Evolutionary conservation across 2,797 vertebrate species (phyloP), one percentile per base, ranked within the genome.

Genomic region (Onychomys leucogaster): DNA sequence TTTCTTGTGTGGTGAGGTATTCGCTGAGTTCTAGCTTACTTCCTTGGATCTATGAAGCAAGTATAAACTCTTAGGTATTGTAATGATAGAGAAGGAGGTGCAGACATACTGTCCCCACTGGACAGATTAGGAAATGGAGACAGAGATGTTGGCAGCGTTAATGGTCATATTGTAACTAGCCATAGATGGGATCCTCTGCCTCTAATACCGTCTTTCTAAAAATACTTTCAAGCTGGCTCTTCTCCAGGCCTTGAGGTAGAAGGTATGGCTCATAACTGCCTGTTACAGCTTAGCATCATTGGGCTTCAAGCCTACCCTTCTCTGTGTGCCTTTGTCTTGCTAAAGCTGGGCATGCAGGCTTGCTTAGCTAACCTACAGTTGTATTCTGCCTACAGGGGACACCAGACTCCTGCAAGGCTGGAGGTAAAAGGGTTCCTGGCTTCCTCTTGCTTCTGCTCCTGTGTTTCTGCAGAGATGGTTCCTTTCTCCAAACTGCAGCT

Each of bases 251-350:
- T 29, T 2, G 0, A 5, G 37, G n/a, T 32, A 55, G n/a, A 25
- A 4, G 0, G 61, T 4, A n/a, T 0, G 5, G 25, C 46, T 27
- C 2, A 17, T 32, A 3, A 0, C 16, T 16, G 11, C 13, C 29
- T 32, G 5, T 43, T 78, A 61, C 10, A 76, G 34, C 5, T n/a
- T 65, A 75, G 1, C 23, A 32, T 90, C 41, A 46, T 29, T 73
- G 17, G 9, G n/a, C 91, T 81, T 84, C 83, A 75, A 90, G 41
- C 2, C 29, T 2, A 37, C 14, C 59, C 14, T 67, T 90, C 63
- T 78, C 59, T 41, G 12, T 57, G 21, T 27, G 37, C 25, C 34
- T 65, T 61, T 57, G 37, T 52, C 41, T 14, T 25, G 6, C 41
- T 23, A 25, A 41, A 59, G 9, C 21, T 69, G 19, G 67, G 49